Percentiles rank a stretch among this genome's conserved stretches.
phyloP scores from a whole-genome alignment of 2,888 invertebrate genomes.

The Junonia oenone region DNA sequence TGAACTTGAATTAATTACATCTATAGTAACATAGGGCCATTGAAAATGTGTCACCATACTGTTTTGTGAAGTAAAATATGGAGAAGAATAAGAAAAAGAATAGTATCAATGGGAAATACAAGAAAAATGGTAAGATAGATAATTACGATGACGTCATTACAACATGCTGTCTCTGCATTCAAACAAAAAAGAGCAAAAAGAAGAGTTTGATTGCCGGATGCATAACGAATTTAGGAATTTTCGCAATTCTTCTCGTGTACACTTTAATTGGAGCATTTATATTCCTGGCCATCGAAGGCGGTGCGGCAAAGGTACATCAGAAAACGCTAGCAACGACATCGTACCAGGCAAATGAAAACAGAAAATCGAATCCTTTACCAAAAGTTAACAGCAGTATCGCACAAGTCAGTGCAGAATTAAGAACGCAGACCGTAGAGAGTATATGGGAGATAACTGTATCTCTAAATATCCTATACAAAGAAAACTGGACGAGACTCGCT shows the following conservation, averaged over 20 bases:
- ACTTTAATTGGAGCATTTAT: constrained; percentile 87
- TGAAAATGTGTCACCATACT: constrained; percentile 20
- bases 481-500: constrained; percentile 92
- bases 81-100: constrained; percentile 72
- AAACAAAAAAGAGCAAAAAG: constrained; percentile 70
- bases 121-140: constrained; percentile 64
- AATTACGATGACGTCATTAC: constrained; percentile 63
- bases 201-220: constrained; percentile 81
- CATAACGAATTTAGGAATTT: constrained; percentile 90
- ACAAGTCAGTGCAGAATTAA: constrained; percentile 65
- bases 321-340: constrained; percentile 72
- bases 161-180: constrained; percentile 71
- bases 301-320: constrained; percentile 73
- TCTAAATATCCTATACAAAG: constrained; percentile 91
- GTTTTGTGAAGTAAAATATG: constrained; percentile 49
- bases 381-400: constrained; percentile 62
- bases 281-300: constrained; percentile 90
- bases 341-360: constrained; percentile 61
- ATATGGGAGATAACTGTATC: constrained; percentile 95
- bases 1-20: not conserved
- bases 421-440: constrained; percentile 87
- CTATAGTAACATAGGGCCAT: not conserved
- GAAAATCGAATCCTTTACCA: constrained; percentile 51
- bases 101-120: constrained; percentile 66
- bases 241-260: constrained; percentile 88